These are phyloP conservation scores for Furcula furcula DNA, from an alignment of 2,888 invertebrate species.

Conservation along the genomic window DNA sequence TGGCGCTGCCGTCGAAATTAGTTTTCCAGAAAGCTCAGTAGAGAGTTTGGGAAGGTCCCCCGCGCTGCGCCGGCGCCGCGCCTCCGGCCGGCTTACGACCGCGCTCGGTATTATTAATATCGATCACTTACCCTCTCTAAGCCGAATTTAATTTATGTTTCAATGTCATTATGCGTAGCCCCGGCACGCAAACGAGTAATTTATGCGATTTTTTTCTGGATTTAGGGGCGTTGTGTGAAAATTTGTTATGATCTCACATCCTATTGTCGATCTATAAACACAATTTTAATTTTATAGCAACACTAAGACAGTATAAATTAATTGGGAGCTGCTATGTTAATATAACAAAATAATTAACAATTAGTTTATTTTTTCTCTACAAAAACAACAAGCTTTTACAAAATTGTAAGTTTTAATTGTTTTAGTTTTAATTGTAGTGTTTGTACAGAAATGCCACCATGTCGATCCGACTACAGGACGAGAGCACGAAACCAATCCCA, in stretches of 20 bases:
- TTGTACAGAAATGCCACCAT: too few species aligned
- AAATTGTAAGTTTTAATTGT: too few species aligned
- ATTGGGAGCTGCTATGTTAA: too few species aligned
- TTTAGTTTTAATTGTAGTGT: too few species aligned
- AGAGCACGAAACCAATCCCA: too few species aligned
- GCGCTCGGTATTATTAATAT: constrained; percentile 24
- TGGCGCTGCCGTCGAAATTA: too few species aligned
- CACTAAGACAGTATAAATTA: too few species aligned
- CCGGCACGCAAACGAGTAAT: constrained; percentile 37
- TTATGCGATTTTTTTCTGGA: constrained; percentile 15
- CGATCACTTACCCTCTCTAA: constrained; percentile 38
- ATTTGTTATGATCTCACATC: neutral
- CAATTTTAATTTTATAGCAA: too few species aligned
- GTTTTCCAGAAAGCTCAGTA: neutral
- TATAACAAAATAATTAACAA: too few species aligned
- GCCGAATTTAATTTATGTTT: constrained; percentile 41
- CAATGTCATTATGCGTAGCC: constrained; percentile 34
- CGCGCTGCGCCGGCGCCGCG: neutral
- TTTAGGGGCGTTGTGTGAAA: neutral
- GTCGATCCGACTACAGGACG: too few species aligned
- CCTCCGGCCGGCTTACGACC: neutral
- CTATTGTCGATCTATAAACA: neutral
- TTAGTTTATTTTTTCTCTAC: too few species aligned
- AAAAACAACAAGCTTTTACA: too few species aligned
- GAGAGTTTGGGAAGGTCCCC: neutral